Base-by-base conservation (phyloP, 2,113 vertebrate species). In the Blennius ocellaris region DNA sequence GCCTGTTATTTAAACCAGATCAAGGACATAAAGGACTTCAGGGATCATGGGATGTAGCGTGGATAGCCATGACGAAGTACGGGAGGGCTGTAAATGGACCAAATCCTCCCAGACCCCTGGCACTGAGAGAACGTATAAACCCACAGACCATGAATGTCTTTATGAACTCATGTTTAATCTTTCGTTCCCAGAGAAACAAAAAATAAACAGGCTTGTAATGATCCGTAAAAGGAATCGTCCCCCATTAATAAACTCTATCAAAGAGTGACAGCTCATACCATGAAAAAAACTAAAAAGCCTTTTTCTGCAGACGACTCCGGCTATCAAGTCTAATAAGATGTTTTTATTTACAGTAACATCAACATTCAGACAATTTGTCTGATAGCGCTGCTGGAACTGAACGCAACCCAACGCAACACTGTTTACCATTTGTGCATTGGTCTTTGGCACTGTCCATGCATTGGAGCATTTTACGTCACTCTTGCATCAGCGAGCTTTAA, bases 401-500 rank as follows among this genome's bases (percentile, higher is more conserved):
- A 78, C 3, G 81, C 84, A 87, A 84, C 83, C 55, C 44, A 57
- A 53, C 7, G 74, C 87, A 87, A 89, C 76, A 51, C 76, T 90
- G 76, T 90, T 89, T 86, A 86, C 73, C 69, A 64, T 80, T 66
- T 82, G 83, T 81, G 76, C 66, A 49, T 72, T 67, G 55, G 50
- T 59, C 66, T 85, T 66, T 72, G 79, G 56, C 55, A 68, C 64
- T 15, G 61, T 79, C 63, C 73, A 54, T 76, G 64, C 73, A 21
- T 81, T 87, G 83, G 81, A 78, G 72, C 50, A 21, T 73, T 84
- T 90, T 89, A 43, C 84, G 68, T 77, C 83, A 86, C 78, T 72
- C 84, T 92, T 91, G 90, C 88, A 87, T 93, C 90, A 93, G 61
- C 70, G 76, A 71, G 71, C 72, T 80, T 83, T 89, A 76, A 91